Evolutionary conservation across 2,888 invertebrate species (phyloP).

Genomic region (Fabriciana adippe): DNA sequence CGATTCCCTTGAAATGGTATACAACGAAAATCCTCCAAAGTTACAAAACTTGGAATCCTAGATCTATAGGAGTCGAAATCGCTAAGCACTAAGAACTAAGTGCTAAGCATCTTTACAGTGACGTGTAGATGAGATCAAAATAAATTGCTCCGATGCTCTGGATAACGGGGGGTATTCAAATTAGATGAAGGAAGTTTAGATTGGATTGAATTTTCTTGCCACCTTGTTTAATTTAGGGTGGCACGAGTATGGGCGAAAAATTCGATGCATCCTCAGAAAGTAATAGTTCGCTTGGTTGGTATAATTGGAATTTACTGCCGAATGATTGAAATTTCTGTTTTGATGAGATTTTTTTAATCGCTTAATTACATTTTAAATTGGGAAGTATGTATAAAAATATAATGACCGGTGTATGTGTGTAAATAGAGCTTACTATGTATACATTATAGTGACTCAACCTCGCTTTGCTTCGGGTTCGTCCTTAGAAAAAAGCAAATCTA

Average conservation of each 20-base stretch:
- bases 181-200: conserved; percentile 80
- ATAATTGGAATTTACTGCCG: conserved; percentile 27
- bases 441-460: too few species aligned
- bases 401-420: too few species aligned
- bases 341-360: not conserved
- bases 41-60: not conserved
- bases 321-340: not conserved
- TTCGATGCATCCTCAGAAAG: conserved; percentile 23
- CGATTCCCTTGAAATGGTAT: conserved; percentile 13
- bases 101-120: conserved; percentile 36
- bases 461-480: too few species aligned
- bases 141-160: conserved; percentile 53
- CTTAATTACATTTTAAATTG: too few species aligned
- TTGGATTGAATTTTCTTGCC: conserved; percentile 77
- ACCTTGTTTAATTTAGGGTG: conserved; percentile 77
- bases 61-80: conserved; percentile 22
- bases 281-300: conserved; percentile 31
- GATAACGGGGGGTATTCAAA: conserved; percentile 66
- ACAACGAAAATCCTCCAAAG: not conserved
- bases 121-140: conserved; percentile 46
- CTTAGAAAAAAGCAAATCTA: too few species aligned
- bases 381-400: too few species aligned
- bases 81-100: conserved; percentile 4
- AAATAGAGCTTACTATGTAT: too few species aligned
- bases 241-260: conserved; percentile 36